Conservation (phyloP, 1,140 invertebrate genomes). For the Drosophila ogumai region DNA sequence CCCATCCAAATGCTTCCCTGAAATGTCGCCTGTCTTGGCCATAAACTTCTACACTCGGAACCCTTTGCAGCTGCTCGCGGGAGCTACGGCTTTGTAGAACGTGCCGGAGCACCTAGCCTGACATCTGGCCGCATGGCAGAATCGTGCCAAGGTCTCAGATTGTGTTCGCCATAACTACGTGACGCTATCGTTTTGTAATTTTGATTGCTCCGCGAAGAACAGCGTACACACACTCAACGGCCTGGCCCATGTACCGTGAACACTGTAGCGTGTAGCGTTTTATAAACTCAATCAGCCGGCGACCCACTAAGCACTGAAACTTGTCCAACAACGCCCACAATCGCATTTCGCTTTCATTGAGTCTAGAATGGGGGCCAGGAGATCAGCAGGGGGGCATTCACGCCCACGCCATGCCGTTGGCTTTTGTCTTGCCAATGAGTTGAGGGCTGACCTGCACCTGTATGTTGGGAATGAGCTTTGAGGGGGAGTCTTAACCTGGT, state of each 20-base stretch:
- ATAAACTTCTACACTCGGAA: conserved; percentile 36
- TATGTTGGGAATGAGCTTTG: neutral
- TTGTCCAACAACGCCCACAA: conserved; percentile 56
- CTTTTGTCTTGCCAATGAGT: conserved; percentile 43
- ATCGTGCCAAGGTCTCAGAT: conserved; percentile 81
- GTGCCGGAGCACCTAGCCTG: conserved; percentile 44
- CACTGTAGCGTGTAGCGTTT: conserved; percentile 15
- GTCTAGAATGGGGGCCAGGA: conserved; percentile 12
- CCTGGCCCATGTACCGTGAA: conserved; percentile 17
- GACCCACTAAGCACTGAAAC: conserved; percentile 54
- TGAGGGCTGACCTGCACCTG: conserved; percentile 46
- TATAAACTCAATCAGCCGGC: conserved; percentile 60
- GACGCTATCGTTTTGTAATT: conserved; percentile 69
- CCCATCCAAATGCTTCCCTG: conserved; percentile 22
- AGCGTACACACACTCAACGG: conserved; percentile 11
- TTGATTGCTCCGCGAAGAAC: conserved; percentile 55
- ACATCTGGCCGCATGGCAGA: conserved; percentile 64
- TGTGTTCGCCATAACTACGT: conserved; percentile 75
- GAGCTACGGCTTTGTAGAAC: conserved; percentile 39
- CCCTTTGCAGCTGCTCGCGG: conserved; percentile 33
- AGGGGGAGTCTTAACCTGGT: neutral
- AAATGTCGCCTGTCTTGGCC: conserved; percentile 17
- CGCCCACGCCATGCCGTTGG: conserved; percentile 8
- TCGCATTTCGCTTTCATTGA: conserved; percentile 50
- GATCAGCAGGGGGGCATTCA: conserved; percentile 43